Evolutionary conservation across 2,888 invertebrate genomes (phyloP).

Genomic region (Holacanthella duospinosa): DNA sequence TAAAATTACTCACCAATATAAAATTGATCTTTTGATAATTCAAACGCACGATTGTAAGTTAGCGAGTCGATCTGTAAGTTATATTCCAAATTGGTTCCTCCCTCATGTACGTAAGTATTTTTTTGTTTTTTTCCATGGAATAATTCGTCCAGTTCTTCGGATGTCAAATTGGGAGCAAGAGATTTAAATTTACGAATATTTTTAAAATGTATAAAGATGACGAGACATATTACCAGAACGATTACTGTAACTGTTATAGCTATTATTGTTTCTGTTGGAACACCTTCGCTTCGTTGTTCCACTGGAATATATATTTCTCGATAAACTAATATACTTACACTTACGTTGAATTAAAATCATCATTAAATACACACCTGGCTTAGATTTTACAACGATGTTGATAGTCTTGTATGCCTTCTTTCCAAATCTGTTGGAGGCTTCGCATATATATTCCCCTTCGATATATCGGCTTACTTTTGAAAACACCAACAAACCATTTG

Average conservation of each 20-base stretch:
- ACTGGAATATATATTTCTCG: neutral
- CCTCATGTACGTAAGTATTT: neutral
- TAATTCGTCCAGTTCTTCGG: too few species aligned
- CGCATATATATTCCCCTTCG: neutral
- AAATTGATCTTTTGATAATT: neutral
- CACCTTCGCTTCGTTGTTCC: neutral
- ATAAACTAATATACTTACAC: neutral
- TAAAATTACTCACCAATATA: neutral
- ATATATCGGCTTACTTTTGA: neutral
- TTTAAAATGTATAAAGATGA: neutral
- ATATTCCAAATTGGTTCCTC: neutral
- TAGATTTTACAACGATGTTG: neutral
- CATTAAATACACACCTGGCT: neutral
- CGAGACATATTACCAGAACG: neutral
- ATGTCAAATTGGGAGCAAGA: too few species aligned
- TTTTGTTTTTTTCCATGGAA: too few species aligned
- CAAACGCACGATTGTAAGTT: neutral
- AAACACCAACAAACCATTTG: too few species aligned
- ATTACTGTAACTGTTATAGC: neutral
- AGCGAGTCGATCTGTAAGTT: neutral
- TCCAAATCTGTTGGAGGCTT: neutral
- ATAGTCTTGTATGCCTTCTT: neutral
- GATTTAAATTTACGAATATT: too few species aligned
- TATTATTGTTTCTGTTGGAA: neutral
- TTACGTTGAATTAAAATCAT: neutral